These are phyloP conservation scores for Hycleus phaleratus DNA, from an alignment of 1,140 invertebrate genomes.

Conservation along the genomic window DNA sequence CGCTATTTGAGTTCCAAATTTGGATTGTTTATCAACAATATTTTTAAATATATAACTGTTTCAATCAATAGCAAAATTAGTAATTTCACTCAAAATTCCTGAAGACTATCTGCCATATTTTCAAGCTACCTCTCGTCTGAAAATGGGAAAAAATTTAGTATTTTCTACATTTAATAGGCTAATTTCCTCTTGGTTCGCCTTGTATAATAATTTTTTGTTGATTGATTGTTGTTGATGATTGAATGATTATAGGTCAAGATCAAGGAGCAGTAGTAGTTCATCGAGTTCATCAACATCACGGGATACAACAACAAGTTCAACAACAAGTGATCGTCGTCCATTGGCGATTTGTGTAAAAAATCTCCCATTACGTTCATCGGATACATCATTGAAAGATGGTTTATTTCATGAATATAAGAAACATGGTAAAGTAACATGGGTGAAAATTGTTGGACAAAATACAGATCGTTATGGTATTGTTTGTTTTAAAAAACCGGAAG, in stretches of 20 bases:
- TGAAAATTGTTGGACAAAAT: conserved; percentile 77
- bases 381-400: conserved; percentile 92
- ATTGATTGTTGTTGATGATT: not conserved
- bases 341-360: conserved; percentile 89
- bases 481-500: conserved; percentile 94
- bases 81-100: no score
- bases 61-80: no score
- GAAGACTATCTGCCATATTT: no score
- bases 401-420: conserved; percentile 98
- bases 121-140: no score
- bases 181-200: no score
- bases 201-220: not conserved
- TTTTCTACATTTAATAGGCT: not conserved
- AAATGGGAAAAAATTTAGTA: not conserved
- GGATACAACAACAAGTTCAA: conserved; percentile 19
- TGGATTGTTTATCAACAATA: no score
- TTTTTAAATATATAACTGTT: no score
- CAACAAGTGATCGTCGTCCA: conserved; percentile 55
- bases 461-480: conserved; percentile 77
- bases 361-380: conserved; percentile 78
- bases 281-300: conserved; percentile 36
- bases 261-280: conserved; percentile 43
- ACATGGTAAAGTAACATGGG: conserved; percentile 93
- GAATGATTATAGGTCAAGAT: conserved; percentile 40
- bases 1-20: no score